Percentiles rank a stretch among this genome's conserved stretches.
These are phyloP conservation scores for Neotragus moschatus DNA, from an alignment of 2,113 vertebrate species.

Conservation along the genomic window DNA sequence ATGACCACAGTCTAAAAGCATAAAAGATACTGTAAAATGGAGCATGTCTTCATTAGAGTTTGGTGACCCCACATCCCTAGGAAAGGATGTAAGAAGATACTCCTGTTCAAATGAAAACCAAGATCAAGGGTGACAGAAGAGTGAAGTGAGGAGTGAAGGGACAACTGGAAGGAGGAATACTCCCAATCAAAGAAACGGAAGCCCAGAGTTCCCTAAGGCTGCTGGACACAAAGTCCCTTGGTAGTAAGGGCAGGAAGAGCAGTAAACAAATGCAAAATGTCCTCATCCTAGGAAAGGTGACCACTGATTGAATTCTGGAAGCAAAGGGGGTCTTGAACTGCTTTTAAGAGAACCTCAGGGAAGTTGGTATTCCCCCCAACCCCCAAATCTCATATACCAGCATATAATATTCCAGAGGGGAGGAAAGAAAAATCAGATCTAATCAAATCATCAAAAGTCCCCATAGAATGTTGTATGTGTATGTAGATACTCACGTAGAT, in stretches of 20 bases:
- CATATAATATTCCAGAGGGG: background rate
- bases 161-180: background rate
- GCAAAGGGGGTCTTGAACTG: background rate
- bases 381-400: background rate
- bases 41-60: background rate
- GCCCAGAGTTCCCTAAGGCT: background rate
- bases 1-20: background rate
- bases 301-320: background rate
- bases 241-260: background rate
- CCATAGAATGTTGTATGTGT: background rate
- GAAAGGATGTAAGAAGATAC: background rate
- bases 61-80: background rate
- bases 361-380: background rate
- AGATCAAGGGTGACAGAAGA: background rate
- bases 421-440: background rate
- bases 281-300: background rate
- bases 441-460: background rate
- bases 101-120: background rate
- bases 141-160: background rate
- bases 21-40: background rate
- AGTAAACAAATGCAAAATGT: background rate
- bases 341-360: background rate
- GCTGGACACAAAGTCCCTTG: too few relatives aligned
- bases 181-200: background rate
- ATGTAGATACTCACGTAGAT: background rate